A percentile compares a stretch with the other conserved stretches of the same genome.
Evolutionary conservation across 2,797 vertebrate genomes (phyloP).

Genomic region (Tapirus indicus): DNA sequence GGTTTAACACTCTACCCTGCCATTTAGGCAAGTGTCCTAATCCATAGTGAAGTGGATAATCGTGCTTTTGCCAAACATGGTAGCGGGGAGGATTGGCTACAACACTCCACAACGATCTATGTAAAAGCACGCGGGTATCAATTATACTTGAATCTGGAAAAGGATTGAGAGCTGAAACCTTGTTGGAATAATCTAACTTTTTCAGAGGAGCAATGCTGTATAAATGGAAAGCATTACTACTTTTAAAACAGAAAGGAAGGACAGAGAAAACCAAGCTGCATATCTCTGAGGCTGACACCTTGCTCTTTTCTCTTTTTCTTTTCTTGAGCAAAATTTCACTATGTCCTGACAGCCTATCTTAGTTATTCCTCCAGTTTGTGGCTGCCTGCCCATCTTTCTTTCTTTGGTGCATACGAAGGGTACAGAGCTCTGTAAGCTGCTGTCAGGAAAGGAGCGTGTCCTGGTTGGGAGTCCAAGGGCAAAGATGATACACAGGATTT

Average conservation of each 20-base stretch:
- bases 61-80: neutral
- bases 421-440: constrained; percentile 8
- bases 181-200: neutral
- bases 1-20: neutral
- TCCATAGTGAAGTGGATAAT: neutral
- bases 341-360: constrained; percentile 14
- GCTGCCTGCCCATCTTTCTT: constrained; percentile 41
- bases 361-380: neutral
- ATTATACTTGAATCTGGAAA: neutral
- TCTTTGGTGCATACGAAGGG: neutral
- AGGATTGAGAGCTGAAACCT: neutral
- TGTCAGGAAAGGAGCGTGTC: neutral
- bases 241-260: constrained; percentile 7
- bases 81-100: fast-evolving
- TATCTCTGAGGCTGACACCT: neutral
- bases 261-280: neutral
- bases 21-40: neutral
- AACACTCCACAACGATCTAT: no score
- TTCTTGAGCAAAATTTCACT: neutral
- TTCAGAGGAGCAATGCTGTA: neutral
- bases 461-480: constrained; percentile 59
- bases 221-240: neutral
- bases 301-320: neutral
- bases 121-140: neutral
- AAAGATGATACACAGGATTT: neutral